phyloP scores from a whole-genome alignment of 2,113 vertebrate genomes.

The Lophius piscatorius region DNA sequence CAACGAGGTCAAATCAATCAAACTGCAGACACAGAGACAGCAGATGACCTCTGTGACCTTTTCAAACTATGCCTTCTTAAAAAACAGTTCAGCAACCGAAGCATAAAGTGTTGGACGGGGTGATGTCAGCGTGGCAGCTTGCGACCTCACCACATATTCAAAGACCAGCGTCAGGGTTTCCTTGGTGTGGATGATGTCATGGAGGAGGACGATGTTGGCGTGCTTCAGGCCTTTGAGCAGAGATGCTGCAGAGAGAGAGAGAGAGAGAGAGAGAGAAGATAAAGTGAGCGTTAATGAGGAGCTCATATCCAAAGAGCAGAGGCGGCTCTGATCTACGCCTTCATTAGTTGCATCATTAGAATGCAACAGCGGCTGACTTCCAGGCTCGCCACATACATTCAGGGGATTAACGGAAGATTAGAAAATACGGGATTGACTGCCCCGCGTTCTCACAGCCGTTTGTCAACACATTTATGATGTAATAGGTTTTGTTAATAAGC shows the following conservation, averaged over 20 bases:
- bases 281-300: too few relatives aligned
- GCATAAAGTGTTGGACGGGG: neutral
- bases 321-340: constrained; percentile 19
- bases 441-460: constrained; percentile 47
- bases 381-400: constrained; percentile 5
- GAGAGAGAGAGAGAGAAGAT: constrained; percentile 3
- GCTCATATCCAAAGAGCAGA: too few relatives aligned
- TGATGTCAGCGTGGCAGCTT: constrained; percentile 5
- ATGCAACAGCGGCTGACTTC: neutral
- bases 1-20: constrained; percentile 24
- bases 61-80: neutral
- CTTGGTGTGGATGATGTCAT: constrained; percentile 99
- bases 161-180: constrained; percentile 97
- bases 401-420: constrained; percentile 38
- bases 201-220: constrained; percentile 95
- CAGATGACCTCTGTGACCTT: neutral
- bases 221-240: constrained; percentile 97
- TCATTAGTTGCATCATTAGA: constrained; percentile 48
- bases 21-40: too few relatives aligned
- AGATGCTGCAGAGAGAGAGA: constrained; percentile 85
- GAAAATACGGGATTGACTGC: constrained; percentile 30
- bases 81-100: neutral
- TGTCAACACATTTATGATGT: constrained; percentile 43
- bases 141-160: constrained; percentile 95
- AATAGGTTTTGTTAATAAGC: constrained; percentile 17